Conservation (phyloP, 1,140 invertebrate genomes). For the Papilio machaon region DNA sequence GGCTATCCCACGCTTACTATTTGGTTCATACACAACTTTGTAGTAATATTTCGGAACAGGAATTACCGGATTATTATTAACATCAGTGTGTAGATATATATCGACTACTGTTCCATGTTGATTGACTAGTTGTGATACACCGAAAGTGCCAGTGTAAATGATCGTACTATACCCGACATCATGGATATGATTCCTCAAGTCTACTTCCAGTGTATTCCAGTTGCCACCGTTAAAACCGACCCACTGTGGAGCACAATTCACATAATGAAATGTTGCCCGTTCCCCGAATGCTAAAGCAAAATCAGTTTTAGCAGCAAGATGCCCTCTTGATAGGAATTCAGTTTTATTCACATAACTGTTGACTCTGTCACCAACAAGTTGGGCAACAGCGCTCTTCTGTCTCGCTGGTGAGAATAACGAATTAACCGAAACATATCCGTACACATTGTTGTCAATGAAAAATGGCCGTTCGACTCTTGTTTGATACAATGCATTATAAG, state of each 20-base stretch:
- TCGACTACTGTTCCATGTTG: conserved; percentile 64
- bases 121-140: conserved; percentile 75
- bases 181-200: conserved; percentile 71
- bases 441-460: conserved; percentile 62
- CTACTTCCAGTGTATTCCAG: conserved; percentile 83
- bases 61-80: conserved; percentile 70
- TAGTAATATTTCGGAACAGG: conserved; percentile 80
- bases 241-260: conserved; percentile 86
- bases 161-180: conserved; percentile 65
- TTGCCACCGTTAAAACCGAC: conserved; percentile 85
- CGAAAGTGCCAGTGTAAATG: conserved; percentile 82
- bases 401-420: conserved; percentile 60
- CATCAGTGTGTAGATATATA: conserved; percentile 75
- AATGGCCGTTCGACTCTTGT: conserved; percentile 65
- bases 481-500: conserved; percentile 71
- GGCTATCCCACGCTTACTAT: conserved; percentile 68
- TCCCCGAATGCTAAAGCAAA: conserved; percentile 85
- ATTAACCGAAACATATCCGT: conserved; percentile 56
- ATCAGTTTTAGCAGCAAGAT: conserved; percentile 86
- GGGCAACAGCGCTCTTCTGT: conserved; percentile 59
- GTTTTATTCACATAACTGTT: conserved; percentile 57
- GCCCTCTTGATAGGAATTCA: conserved; percentile 83
- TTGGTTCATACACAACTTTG: conserved; percentile 80
- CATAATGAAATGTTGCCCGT: conserved; percentile 85
- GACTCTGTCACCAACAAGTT: conserved; percentile 57